Base-by-base conservation (phyloP, 2,888 invertebrate genomes). In the Noctuana brunneofusca region DNA sequence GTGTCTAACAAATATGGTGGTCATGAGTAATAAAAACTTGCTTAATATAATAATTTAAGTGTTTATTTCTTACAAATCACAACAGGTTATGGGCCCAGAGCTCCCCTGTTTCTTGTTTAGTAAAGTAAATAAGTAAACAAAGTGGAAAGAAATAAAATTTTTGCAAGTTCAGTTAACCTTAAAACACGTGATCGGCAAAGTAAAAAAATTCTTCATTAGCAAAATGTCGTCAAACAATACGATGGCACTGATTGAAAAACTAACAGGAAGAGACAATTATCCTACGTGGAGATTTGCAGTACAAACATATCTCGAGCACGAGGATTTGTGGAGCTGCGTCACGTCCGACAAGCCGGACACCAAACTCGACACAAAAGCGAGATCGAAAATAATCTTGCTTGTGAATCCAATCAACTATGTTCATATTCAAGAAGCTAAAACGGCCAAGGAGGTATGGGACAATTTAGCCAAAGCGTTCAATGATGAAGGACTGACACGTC, bases 281-380 rank as follows among this genome's bases (percentile, higher is more conserved):
- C 27, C 58, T 5, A 68, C 67, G 0, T 71, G 71, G 70, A 66
- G 52, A 32, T 71, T 71, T 52, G 67, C 68, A 2, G 63, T 70
- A 5, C 50, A 69, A 16, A 41, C 41, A 16, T 41, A 41, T 3
- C 41, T 41, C 16, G 41, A 41, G 3, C 41, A 41, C 16, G 41
- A 41, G 3, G 41, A 41, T 16, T 41, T 41, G 8, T 41, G 41
- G 41, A 14, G 16, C 16, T 41, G 41, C 16, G 41, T 41, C 8
- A 41, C 16, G 1, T 41, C 16, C 2, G 8, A 3, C 30, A 41
- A 6, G 16, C 1, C 1, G 6, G 41, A 41, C 3, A 6, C 2
- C 16, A 41, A 41, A 41, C 41, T 41, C 6, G 41, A 41, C 9
- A 41, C 41, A 2, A 41, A 41, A 41, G 41, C 41, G 14, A 41